Conservation (phyloP, 2,797 vertebrate species). For the Heliangelus exortis region DNA sequence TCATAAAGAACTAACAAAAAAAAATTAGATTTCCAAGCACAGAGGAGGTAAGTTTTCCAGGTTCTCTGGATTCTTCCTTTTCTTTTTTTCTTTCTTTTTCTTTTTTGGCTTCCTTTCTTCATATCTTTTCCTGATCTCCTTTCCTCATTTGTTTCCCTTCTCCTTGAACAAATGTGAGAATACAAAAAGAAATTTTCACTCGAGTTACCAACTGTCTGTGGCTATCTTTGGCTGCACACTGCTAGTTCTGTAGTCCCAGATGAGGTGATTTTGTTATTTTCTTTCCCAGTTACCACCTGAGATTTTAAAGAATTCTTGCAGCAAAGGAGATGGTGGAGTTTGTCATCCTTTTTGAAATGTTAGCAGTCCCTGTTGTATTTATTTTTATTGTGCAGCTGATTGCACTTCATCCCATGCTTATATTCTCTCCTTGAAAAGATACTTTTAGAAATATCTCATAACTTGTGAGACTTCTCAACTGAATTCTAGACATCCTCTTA, state of each 20-base stretch:
- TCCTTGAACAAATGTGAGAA: background rate
- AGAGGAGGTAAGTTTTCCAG: background rate
- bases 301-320: background rate
- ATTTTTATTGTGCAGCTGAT: background rate
- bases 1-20: background rate
- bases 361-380: background rate
- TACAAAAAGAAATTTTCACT: background rate
- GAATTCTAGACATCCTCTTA: background rate
- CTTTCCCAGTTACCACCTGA: background rate
- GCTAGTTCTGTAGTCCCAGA: background rate
- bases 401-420: background rate
- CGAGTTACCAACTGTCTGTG: accelerated
- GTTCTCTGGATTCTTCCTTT: background rate
- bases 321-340: background rate
- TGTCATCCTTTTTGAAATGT: background rate
- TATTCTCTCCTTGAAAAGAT: background rate
- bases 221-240: background rate
- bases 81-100: background rate
- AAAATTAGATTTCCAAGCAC: background rate
- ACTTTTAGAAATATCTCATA: background rate
- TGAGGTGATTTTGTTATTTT: background rate
- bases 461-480: background rate
- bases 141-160: background rate
- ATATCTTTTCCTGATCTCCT: background rate
- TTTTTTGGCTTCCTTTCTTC: background rate